A percentile compares a stretch with the other conserved stretches of the same genome.
Conservation (phyloP, 2,113 vertebrate species). For the Cricetomys ansorgei region DNA sequence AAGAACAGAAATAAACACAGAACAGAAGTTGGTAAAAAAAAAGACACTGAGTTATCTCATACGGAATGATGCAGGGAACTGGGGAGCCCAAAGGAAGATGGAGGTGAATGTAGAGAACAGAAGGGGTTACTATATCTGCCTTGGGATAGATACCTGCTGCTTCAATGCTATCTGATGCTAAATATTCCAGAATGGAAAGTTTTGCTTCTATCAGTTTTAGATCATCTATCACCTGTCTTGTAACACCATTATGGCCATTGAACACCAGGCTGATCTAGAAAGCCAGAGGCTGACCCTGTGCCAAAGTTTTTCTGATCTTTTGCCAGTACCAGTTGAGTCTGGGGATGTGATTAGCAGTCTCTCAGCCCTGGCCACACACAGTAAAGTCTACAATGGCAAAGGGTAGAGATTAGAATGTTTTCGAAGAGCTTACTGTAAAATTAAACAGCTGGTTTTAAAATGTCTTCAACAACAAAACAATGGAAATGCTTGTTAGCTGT, state of each 20-base stretch:
- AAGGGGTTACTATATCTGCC: background rate
- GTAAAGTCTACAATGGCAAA: background rate
- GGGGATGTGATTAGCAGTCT: background rate
- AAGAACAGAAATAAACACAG: background rate
- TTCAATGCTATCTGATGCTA: background rate
- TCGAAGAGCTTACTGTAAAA: background rate
- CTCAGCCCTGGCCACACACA: background rate
- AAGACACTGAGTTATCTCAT: background rate
- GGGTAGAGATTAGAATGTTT: background rate
- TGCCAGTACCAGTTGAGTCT: background rate
- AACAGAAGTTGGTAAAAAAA: background rate
- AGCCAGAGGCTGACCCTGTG: background rate
- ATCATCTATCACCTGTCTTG: background rate
- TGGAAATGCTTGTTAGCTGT: background rate
- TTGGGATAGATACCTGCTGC: background rate
- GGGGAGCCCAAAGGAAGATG: background rate
- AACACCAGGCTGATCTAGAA: background rate
- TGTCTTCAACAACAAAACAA: background rate
- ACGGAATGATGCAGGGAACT: background rate
- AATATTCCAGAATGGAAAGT: background rate
- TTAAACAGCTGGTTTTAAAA: conserved; percentile 13
- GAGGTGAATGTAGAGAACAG: background rate
- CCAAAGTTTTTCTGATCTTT: background rate
- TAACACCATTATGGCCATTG: no score
- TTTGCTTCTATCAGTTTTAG: background rate